phyloP scores from a whole-genome alignment of 2,888 invertebrate genomes.

The Rotaria magnacalcarata region DNA sequence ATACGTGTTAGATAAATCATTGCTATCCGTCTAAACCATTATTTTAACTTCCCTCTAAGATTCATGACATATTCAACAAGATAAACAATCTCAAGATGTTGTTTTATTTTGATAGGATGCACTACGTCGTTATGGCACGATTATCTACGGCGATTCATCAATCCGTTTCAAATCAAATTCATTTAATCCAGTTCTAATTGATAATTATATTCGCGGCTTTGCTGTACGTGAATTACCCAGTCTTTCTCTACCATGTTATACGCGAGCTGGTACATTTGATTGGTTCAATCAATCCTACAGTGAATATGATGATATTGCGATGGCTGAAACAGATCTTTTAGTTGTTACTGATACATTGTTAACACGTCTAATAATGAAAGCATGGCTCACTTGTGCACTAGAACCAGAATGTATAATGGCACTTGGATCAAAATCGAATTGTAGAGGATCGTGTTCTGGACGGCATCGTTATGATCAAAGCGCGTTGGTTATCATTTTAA shows the following conservation, averaged over 20 bases:
- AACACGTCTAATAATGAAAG: constrained; percentile 39
- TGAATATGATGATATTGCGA: constrained; percentile 33
- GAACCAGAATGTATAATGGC: constrained; percentile 36
- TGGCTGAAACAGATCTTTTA: constrained; percentile 38
- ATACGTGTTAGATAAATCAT: too few relatives aligned
- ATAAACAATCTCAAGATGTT: background rate
- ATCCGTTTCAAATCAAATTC: constrained; percentile 24
- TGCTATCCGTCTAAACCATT: too few relatives aligned
- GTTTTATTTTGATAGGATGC: background rate
- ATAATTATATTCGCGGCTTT: background rate
- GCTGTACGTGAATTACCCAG: background rate
- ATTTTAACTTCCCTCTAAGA: too few relatives aligned
- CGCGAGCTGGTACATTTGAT: background rate
- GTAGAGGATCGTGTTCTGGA: background rate
- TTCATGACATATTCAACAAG: too few relatives aligned
- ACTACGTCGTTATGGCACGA: constrained; percentile 19
- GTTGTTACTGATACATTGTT: constrained; percentile 37
- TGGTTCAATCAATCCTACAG: constrained; percentile 23
- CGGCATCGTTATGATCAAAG: constrained; percentile 39
- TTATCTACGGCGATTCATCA: constrained; percentile 42
- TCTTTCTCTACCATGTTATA: constrained; percentile 38
- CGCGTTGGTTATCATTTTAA: background rate
- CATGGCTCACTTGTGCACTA: constrained; percentile 43
- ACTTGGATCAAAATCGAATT: background rate
- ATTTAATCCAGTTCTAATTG: background rate